These are phyloP conservation scores for Penelope pileata DNA, from an alignment of 2,113 vertebrate genomes.

Conservation along the genomic window DNA sequence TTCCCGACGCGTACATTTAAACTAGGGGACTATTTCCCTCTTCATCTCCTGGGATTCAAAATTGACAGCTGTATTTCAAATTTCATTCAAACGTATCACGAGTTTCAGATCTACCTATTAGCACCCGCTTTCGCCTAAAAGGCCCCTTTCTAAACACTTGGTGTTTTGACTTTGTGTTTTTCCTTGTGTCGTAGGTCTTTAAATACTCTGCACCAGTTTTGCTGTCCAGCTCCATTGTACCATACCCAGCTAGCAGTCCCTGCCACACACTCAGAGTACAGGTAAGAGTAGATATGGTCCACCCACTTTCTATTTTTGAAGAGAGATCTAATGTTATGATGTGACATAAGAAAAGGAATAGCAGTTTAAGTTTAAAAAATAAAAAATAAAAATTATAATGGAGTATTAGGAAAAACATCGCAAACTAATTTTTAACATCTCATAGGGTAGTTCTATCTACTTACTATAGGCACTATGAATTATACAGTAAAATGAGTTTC, in stretches of 20 bases:
- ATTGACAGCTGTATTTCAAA: conserved; percentile 13
- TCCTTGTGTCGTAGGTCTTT: conserved; percentile 82
- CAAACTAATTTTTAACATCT: not conserved
- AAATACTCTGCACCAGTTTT: conserved; percentile 80
- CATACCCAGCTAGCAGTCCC: conserved; percentile 79
- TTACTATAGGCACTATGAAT: not conserved
- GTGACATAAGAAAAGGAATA: not conserved
- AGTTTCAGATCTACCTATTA: not conserved
- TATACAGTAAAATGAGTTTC: not conserved
- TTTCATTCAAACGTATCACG: not conserved
- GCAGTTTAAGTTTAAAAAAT: not conserved
- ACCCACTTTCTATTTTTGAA: conserved; percentile 17
- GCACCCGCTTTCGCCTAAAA: conserved; percentile 5
- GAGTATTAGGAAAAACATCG: not conserved
- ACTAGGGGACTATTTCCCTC: not conserved
- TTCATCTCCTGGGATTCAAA: conserved; percentile 1
- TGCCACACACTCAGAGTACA: conserved; percentile 81
- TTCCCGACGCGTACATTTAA: not conserved
- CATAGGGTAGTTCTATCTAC: not conserved
- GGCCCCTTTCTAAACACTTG: conserved; percentile 46
- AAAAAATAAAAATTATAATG: not conserved
- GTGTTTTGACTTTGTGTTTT: conserved; percentile 79
- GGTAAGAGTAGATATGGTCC: conserved; percentile 78
- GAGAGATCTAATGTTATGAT: not conserved
- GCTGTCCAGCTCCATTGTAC: conserved; percentile 77